These are phyloP conservation scores for Vireo griseus DNA, from an alignment of 2,797 vertebrate genomes.

Conservation along the genomic window DNA sequence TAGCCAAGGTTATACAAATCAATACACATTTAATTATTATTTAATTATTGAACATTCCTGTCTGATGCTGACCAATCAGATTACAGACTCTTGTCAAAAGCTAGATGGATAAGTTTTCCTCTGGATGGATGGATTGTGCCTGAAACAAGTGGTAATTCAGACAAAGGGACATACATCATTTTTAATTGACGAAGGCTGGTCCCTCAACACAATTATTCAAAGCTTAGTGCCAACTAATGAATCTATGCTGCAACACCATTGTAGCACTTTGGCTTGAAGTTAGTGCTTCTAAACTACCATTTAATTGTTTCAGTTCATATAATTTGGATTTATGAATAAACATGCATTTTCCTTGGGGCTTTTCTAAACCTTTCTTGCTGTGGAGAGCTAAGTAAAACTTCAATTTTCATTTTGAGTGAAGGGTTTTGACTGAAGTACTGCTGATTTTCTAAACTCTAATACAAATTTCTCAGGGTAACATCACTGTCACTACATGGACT, in stretches of 20 bases:
- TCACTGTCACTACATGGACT: slow-evolving; percentile 22
- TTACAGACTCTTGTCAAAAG: slow-evolving; percentile 52
- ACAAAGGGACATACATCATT: slow-evolving; percentile 82
- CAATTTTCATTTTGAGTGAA: background rate
- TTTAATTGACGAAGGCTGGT: slow-evolving; percentile 80
- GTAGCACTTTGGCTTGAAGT: slow-evolving; percentile 53
- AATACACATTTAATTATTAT: slow-evolving; percentile 67
- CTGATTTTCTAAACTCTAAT: slow-evolving; percentile 55
- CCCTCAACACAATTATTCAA: slow-evolving; percentile 74
- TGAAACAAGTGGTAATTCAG: slow-evolving; percentile 65
- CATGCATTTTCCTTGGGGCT: slow-evolving; percentile 43
- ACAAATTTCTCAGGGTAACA: slow-evolving; percentile 33
- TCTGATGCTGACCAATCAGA: slow-evolving; percentile 64
- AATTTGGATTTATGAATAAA: slow-evolving; percentile 68
- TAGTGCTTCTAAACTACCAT: slow-evolving; percentile 65
- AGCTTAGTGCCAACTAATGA: slow-evolving; percentile 73
- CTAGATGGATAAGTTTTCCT: slow-evolving; percentile 74
- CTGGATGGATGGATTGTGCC: slow-evolving; percentile 77
- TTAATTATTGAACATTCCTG: slow-evolving; percentile 55
- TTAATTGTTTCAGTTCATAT: slow-evolving; percentile 69
- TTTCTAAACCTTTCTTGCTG: slow-evolving; percentile 40
- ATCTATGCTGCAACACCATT: slow-evolving; percentile 49
- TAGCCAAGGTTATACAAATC: slow-evolving; percentile 40
- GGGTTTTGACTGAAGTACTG: slow-evolving; percentile 34
- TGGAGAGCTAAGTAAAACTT: background rate